Evolutionary conservation across 2,797 vertebrate species (phyloP), one percentile per base, ranked within the genome.

Genomic region (Trachurus trachurus): DNA sequence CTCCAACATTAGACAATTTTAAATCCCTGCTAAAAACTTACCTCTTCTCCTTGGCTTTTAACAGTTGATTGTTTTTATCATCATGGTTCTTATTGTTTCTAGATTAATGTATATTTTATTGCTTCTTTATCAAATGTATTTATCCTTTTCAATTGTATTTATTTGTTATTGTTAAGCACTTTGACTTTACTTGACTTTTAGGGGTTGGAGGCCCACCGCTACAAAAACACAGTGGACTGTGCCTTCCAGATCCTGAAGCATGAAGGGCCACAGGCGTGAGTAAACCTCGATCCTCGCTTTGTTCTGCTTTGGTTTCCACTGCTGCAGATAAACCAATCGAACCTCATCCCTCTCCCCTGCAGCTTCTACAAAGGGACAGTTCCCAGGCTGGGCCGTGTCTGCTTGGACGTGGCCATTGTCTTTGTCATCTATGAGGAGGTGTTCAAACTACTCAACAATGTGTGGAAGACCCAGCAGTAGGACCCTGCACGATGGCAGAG

Each of bases 211-310:
- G 95, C 96, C 37, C 91, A 96, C 42, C 94, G 95, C 61, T 96
- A 96, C 87, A 96, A 91, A 88, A 95, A 90, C 92, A 97, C 96
- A 9, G 42, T 95, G 78, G 96, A 97, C 83, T 96, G 96, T 84
- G 96, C 96, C 74, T 95, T 95, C 83, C 95, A 96, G 92, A 96
- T 97, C 79, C 80, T 97, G 66, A 96, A 93, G 81, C 93, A 96
- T 0, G 96, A 97, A 86, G 96, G 96, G 52, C 95, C 94, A 0
- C 92, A 94, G 73, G 96, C 95, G 96, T 97, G 89, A 94, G 96
- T 92, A 40, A 26, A 42, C 54, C 45, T 22, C n/a, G n/a, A 19
- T 40, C 17, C 13, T 44, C 12, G 37, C 16, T 17, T 71, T 52
- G 12, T 11, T 8, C 19, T 12, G 22, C 17, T 40, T 52, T 16